A percentile compares a stretch with the other conserved stretches of the same genome.
Conservation (phyloP, 1,140 invertebrate species). For the Drosophila subobscura region DNA sequence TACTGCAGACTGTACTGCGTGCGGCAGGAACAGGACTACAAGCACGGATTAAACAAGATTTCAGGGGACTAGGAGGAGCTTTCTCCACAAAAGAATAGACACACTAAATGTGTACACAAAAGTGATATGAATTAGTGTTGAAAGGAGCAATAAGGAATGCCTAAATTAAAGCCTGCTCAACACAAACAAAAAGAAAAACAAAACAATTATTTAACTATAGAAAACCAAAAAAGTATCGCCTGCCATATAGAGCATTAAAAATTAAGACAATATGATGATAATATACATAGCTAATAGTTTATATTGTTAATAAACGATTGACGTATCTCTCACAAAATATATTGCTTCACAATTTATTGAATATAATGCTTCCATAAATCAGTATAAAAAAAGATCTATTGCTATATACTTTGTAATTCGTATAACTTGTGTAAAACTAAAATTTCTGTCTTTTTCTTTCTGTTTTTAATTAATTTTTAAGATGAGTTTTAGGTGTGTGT, state of each 20-base stretch:
- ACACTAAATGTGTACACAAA: slow-evolving; percentile 26
- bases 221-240: slow-evolving; percentile 38
- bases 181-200: background rate
- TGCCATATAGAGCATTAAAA: slow-evolving; percentile 54
- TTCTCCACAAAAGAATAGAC: slow-evolving; percentile 30
- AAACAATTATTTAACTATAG: slow-evolving; percentile 14
- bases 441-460: slow-evolving; percentile 36
- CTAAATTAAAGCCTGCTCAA: slow-evolving; percentile 35
- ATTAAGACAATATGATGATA: slow-evolving; percentile 19
- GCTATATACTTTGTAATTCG: slow-evolving; percentile 65
- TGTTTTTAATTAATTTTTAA: background rate
- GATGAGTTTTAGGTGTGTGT: slow-evolving; percentile 4
- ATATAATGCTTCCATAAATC: slow-evolving; percentile 32
- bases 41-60: slow-evolving; percentile 23
- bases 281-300: slow-evolving; percentile 17
- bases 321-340: slow-evolving; percentile 7
- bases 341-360: slow-evolving; percentile 43
- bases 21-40: slow-evolving; percentile 54
- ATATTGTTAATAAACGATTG: slow-evolving; percentile 17
- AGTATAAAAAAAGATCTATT: slow-evolving; percentile 22
- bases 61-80: background rate
- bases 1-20: slow-evolving; percentile 58
- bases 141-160: slow-evolving; percentile 34
- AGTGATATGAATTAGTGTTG: slow-evolving; percentile 67
- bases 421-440: slow-evolving; percentile 55